A percentile compares a stretch with the other conserved stretches of the same genome.
phyloP scores from a whole-genome alignment of 2,888 invertebrate genomes.

The Saturnia pavonia region DNA sequence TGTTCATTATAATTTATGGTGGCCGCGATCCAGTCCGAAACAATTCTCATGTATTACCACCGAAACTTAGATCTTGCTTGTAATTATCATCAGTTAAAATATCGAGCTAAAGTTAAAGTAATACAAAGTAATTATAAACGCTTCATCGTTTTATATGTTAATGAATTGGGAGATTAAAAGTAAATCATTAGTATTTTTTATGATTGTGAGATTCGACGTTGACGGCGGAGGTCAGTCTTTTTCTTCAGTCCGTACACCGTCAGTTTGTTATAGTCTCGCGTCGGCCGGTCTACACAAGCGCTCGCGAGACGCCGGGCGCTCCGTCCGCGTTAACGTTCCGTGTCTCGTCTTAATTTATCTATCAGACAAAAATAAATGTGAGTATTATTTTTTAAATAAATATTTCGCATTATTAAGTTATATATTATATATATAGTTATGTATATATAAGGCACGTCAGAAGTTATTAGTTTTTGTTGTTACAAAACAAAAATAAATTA shows the following conservation, averaged over 20 bases:
- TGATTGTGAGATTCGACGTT: not conserved
- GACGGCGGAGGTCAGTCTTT: not conserved
- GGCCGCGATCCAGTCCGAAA: too few species aligned
- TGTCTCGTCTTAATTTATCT: not conserved
- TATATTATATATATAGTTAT: too few species aligned
- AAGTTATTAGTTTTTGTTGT: too few species aligned
- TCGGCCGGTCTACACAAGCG: not conserved
- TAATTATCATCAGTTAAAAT: not conserved
- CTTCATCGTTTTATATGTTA: conserved; percentile 8
- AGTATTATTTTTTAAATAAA: not conserved
- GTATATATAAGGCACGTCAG: too few species aligned
- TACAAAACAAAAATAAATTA: too few species aligned
- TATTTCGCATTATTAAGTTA: not conserved
- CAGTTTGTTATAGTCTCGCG: not conserved
- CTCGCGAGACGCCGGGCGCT: not conserved
- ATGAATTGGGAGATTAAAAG: conserved; percentile 3
- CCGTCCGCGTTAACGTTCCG: not conserved
- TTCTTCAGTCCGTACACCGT: not conserved
- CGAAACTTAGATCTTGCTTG: too few species aligned
- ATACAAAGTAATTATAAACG: not conserved
- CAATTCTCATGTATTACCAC: too few species aligned
- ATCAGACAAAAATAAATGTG: not conserved
- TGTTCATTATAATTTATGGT: too few species aligned
- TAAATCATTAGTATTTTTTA: conserved; percentile 1
- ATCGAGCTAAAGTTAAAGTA: not conserved